Percentiles rank a stretch among this genome's conserved stretches.
These are phyloP conservation scores for Strigamia maritima DNA, from an alignment of 2,888 invertebrate species.

Conservation along the genomic window DNA sequence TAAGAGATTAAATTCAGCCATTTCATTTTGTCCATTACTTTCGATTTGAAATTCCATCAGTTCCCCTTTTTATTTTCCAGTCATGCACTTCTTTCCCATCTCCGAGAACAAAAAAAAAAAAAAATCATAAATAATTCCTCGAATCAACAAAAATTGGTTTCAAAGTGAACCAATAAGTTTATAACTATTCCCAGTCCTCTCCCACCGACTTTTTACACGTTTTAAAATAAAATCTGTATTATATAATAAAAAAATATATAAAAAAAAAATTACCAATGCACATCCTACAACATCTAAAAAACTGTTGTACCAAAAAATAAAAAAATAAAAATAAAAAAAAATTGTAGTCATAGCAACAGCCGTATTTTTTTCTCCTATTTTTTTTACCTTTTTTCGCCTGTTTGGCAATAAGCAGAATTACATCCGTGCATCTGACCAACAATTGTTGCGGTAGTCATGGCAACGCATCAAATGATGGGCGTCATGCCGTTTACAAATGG, in stretches of 20 bases:
- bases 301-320: neutral
- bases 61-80: neutral
- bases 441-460: slow-evolving; percentile 4
- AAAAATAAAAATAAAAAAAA: neutral
- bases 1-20: neutral
- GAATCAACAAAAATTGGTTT: too few relatives aligned
- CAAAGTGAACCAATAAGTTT: neutral
- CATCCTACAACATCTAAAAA: too few relatives aligned
- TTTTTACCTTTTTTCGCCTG: neutral
- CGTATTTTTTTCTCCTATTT: neutral
- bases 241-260: too few relatives aligned
- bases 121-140: too few relatives aligned
- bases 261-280: too few relatives aligned
- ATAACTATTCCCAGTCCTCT: too few relatives aligned
- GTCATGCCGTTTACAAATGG: slow-evolving; percentile 4
- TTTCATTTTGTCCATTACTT: neutral
- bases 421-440: slow-evolving; percentile 4
- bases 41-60: neutral
- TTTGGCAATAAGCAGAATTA: slow-evolving; percentile 4
- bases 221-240: too few relatives aligned
- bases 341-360: neutral
- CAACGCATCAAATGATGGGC: slow-evolving; percentile 4
- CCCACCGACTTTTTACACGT: too few relatives aligned
- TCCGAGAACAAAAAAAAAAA: neutral
- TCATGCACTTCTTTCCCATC: neutral